Evolutionary conservation across 1,140 invertebrate genomes (phyloP), one percentile per base, ranked within the genome.

Genomic region (Drosophila ercepeae): DNA sequence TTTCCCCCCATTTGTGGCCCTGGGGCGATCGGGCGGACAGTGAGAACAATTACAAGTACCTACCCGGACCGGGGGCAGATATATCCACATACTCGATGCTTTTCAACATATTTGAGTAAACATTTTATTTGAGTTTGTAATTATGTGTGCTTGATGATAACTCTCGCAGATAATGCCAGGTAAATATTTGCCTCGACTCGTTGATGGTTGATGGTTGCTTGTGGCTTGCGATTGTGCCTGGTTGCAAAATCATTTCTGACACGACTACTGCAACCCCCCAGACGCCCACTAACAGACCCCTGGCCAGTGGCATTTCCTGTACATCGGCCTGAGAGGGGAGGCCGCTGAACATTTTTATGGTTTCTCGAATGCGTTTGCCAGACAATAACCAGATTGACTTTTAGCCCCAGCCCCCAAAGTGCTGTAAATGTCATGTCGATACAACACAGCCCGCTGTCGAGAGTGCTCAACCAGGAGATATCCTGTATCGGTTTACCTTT

Each of bases 71-170:
- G n/a, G n/a, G n/a, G n/a, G n/a, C n/a, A n/a, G 73, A 63, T 42
- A 58, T 51, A 68, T 25, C 46, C 44, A 70, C 52, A 61, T 39
- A 23, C 25, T 25, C 48, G 50, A 49, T 60, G 61, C 46, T 61
- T 79, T 88, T 77, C 81, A 71, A 70, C 76, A 88, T 88, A 84
- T 79, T 79, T 78, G 70, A 60, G 83, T 82, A 88, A 88, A 88
- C 79, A 88, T 78, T 82, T 67, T 78, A 68, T 88, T 88, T 88
- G 82, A 57, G 78, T 78, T 89, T 82, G 83, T 88, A 88, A 88
- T 82, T 88, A 88, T 78, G 77, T 84, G 68, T 71, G 63, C 76
- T 86, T 63, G 81, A 84, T 75, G 81, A 86, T 86, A 86, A 86
- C 77, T 82, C 59, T 82, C 59, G 70, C 52, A 88, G 82, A 88